phyloP scores from a whole-genome alignment of 2,888 invertebrate species.

The Synanthedon formicaeformis region DNA sequence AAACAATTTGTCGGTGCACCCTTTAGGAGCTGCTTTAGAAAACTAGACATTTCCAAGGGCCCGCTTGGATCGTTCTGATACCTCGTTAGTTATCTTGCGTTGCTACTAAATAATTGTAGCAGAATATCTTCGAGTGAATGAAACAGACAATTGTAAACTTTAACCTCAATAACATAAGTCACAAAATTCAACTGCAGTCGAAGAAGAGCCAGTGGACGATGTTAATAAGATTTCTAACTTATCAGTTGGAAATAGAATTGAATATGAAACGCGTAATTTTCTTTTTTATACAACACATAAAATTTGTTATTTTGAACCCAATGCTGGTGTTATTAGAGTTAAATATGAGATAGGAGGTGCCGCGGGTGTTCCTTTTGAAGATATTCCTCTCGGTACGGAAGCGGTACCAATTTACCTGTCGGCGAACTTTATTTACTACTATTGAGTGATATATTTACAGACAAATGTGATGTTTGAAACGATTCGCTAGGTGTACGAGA shows the following conservation, averaged over 20 bases:
- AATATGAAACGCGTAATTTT: slow-evolving; percentile 20
- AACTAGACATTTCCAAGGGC: slow-evolving; percentile 57
- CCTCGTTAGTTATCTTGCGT: slow-evolving; percentile 60
- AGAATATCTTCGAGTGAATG: slow-evolving; percentile 15
- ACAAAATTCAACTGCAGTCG: slow-evolving; percentile 9
- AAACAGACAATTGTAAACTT: slow-evolving; percentile 11
- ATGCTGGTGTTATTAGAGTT: slow-evolving; percentile 14
- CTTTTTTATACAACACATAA: slow-evolving; percentile 17
- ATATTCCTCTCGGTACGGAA: slow-evolving; percentile 37
- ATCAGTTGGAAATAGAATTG: slow-evolving; percentile 31
- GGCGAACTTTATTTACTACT: slow-evolving; percentile 38
- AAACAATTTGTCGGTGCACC: slow-evolving; percentile 60
- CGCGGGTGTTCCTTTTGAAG: slow-evolving; percentile 19
- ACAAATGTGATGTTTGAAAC: slow-evolving; percentile 42
- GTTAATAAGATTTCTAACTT: slow-evolving; percentile 34
- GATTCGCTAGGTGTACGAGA: slow-evolving; percentile 14
- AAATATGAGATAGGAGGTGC: slow-evolving; percentile 9
- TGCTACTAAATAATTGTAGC: slow-evolving; percentile 61
- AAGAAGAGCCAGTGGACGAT: slow-evolving; percentile 3
- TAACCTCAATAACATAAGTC: slow-evolving; percentile 12
- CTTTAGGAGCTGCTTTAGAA: slow-evolving; percentile 40
- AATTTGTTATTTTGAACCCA: slow-evolving; percentile 16
- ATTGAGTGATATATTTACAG: slow-evolving; percentile 51
- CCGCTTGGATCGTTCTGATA: slow-evolving; percentile 46
- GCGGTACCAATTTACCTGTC: slow-evolving; percentile 51